Base-by-base conservation (phyloP, 2,113 vertebrate species). In the Pogonocichla stellata region DNA sequence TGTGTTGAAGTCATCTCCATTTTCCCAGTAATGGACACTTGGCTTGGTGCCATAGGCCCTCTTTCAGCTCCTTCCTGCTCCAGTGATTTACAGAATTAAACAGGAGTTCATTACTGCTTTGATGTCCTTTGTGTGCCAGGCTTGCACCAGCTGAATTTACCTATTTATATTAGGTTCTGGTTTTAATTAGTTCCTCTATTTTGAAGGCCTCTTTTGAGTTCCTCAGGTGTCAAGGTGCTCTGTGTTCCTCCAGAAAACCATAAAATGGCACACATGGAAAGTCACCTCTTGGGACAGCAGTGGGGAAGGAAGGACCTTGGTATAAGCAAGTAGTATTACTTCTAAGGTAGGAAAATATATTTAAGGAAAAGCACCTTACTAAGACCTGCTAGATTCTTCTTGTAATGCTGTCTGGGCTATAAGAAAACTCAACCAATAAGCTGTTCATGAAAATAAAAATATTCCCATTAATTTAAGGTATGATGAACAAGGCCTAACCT, bases 41-140 rank as follows among this genome's bases (percentile, higher is more conserved):
- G 93, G 92, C 90, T 77, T 87, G 40, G 22, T 82, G 92, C 96
- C 96, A 82, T 0, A 1, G 54, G 28, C 33, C 58, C 57, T 78
- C 88, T 95, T 93, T 96, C 93, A 89, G 73, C 50, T 82, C 42
- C 70, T 85, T 92, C 83, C 78, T 96, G 95, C 92, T 94, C 70
- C 91, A 96, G 54, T 93, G 96, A 93, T 95, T 96, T 96, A 91
- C 89, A 93, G 88, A 92, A 94, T 96, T 92, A 96, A 95, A 90
- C 65, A 80, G 78, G n/a, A 70, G 80, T 93, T 94, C 84, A 54
- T 92, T 96, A 85, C 80, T 82, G 70, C 77, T 96, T 96, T 96
- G 92, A 96, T 96, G 88, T 95, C 80, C 80, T 91, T 88, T 91
- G 67, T 65, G 45, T 48, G 48, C 48, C 90, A 92, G 74, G n/a